These are phyloP conservation scores for Pogoniulus pusillus DNA, from an alignment of 2,797 vertebrate species.

Conservation along the genomic window DNA sequence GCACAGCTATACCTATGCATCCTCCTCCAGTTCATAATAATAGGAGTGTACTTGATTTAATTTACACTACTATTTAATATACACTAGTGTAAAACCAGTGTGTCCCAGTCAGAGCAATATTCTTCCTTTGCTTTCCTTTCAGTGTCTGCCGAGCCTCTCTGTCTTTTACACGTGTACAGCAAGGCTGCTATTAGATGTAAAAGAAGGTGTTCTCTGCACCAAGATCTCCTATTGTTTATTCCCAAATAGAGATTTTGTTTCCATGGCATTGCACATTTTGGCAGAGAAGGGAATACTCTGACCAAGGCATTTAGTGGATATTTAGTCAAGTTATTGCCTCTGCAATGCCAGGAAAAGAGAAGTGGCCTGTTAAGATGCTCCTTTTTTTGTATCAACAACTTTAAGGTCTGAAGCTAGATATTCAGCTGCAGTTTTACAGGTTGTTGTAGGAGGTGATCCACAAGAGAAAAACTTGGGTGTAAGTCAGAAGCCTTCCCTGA, in stretches of 20 bases:
- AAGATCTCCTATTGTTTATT: slow-evolving; percentile 11
- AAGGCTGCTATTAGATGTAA: background rate
- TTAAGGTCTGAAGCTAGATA: background rate
- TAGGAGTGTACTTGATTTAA: background rate
- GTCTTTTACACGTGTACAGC: background rate
- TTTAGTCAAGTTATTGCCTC: slow-evolving; percentile 3
- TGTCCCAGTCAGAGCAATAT: background rate
- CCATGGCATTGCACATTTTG: slow-evolving; percentile 29
- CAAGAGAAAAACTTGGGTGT: background rate
- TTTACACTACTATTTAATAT: background rate
- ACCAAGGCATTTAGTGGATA: background rate
- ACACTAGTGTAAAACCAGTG: background rate
- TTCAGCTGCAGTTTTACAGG: background rate
- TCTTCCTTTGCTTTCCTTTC: background rate
- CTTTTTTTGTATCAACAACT: background rate
- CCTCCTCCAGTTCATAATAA: background rate
- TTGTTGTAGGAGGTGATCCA: background rate
- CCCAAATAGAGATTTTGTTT: slow-evolving; percentile 13
- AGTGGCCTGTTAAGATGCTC: background rate
- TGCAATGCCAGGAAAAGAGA: background rate
- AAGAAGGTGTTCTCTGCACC: background rate
- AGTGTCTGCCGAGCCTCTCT: background rate
- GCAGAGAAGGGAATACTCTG: slow-evolving; percentile 23
- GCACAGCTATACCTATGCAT: background rate
- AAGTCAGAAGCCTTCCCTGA: background rate